These are phyloP conservation scores for Incurvaria masculella DNA, from an alignment of 2,888 invertebrate species.

Conservation along the genomic window DNA sequence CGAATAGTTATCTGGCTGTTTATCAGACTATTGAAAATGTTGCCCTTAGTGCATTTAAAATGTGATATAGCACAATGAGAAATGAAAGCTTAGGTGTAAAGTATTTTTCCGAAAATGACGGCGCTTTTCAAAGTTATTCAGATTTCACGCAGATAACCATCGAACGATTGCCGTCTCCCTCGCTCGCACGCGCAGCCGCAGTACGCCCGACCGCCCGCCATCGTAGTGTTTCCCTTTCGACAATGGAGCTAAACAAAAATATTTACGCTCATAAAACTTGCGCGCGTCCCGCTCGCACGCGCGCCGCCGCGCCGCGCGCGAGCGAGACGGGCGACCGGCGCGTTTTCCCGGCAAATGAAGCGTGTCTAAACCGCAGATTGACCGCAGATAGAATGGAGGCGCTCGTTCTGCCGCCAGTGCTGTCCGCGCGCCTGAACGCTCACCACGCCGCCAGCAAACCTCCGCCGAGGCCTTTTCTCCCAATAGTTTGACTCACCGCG, in stretches of 20 bases:
- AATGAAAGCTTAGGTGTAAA: no score
- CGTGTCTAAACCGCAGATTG: slow-evolving; percentile 57
- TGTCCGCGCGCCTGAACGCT: slow-evolving; percentile 28
- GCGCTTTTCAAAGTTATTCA: no score
- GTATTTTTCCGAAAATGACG: no score
- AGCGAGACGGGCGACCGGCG: slow-evolving; percentile 33
- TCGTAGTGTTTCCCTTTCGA: slow-evolving; percentile 49
- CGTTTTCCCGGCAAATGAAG: slow-evolving; percentile 59
- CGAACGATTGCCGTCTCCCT: slow-evolving; percentile 2
- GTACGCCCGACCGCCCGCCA: slow-evolving; percentile 15
- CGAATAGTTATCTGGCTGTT: no score
- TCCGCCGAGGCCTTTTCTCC: slow-evolving; percentile 13
- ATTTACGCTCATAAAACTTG: slow-evolving; percentile 48
- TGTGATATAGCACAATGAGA: no score
- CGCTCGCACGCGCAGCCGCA: neutral
- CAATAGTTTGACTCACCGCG: slow-evolving; percentile 23
- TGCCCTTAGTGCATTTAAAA: no score
- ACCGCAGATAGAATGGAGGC: slow-evolving; percentile 58
- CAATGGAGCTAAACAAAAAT: slow-evolving; percentile 52
- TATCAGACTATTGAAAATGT: no score
- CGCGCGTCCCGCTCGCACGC: slow-evolving; percentile 31
- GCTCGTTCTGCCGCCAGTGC: slow-evolving; percentile 37
- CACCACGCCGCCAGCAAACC: slow-evolving; percentile 18
- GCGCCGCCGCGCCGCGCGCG: slow-evolving; percentile 12
- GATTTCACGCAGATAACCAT: no score